Evolutionary conservation across 2,888 invertebrate genomes (phyloP), one percentile per base, ranked within the genome.

Genomic region (Clepsis dumicolana): DNA sequence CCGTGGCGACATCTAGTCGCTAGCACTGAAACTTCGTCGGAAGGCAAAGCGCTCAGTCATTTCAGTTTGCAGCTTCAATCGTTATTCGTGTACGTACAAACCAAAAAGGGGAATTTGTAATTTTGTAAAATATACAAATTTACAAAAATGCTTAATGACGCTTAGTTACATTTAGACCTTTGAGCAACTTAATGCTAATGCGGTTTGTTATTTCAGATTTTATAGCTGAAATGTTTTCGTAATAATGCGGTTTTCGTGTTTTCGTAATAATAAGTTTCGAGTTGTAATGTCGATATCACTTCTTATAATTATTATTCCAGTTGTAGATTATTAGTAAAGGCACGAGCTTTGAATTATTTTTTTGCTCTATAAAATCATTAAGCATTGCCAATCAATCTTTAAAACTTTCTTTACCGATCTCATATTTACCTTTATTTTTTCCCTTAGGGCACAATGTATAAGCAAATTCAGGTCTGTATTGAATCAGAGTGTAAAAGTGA

Each of bases 391-490:
- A 41, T 21, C 21, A 57, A 48, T 18, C 50, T 60, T 67, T 48
- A n/a, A 48, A 18, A 67, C 14, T 52, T 41, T 57, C 12, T 59
- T 67, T 77, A 75, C 72, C 75, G 71, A 74, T 81, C 80, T 88
- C 81, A 88, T 75, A 78, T 80, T 80, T 73, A 77, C 78, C 77
- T 79, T 80, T 57, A 76, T 80, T 91, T 93, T 88, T 90, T 82
- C 93, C 89, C 87, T 85, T 92, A 94, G 94, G 93, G 84, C 85
- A 90, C 93, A 91, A 90, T 92, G 83, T 94, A 86, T 94, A 94
- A 94, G 82, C 93, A 93, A 89, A 94, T 94, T 81, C 92, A 94
- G 94, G 94, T 94, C 89, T 91, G 94, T 94, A 94, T 78, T 81
- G 73, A 79, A 74, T 78, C 80, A 75, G 79, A 79, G 64, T 80